These are phyloP conservation scores for Pachydiplax longipennis DNA, from an alignment of 2,888 invertebrate species.

Conservation along the genomic window DNA sequence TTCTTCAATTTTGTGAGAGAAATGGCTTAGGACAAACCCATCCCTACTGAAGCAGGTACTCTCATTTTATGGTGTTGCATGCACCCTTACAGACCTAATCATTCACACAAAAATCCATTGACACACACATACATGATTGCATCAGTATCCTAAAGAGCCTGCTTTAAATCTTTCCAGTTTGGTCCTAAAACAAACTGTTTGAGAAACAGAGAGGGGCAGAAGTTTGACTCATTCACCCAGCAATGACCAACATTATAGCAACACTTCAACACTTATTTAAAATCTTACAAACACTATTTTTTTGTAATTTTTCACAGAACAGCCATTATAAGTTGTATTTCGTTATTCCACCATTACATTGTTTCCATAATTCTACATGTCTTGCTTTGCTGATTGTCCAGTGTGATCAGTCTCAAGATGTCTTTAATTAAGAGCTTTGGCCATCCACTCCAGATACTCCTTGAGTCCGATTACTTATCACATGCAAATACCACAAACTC, in stretches of 20 bases:
- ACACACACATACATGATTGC: neutral
- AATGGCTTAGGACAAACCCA: constrained; percentile 21
- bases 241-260: constrained; percentile 29
- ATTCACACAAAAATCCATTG: too few relatives aligned
- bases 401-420: constrained; percentile 40
- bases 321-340: constrained; percentile 33
- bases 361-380: constrained; percentile 10
- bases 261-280: constrained; percentile 38
- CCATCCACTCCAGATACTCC: neutral
- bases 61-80: neutral
- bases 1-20: neutral
- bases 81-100: neutral
- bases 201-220: neutral
- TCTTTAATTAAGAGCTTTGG: constrained; percentile 26
- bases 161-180: neutral
- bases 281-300: constrained; percentile 40
- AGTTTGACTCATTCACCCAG: constrained; percentile 31
- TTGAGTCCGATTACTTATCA: constrained; percentile 8
- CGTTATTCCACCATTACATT: constrained; percentile 29
- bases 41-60: constrained; percentile 40
- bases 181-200: neutral
- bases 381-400: constrained; percentile 31
- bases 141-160: neutral
- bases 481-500: neutral
- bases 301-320: constrained; percentile 30